A percentile compares a stretch with the other conserved stretches of the same genome.
These are phyloP conservation scores for Schizaphis graminum DNA, from an alignment of 2,888 invertebrate species.

Conservation along the genomic window DNA sequence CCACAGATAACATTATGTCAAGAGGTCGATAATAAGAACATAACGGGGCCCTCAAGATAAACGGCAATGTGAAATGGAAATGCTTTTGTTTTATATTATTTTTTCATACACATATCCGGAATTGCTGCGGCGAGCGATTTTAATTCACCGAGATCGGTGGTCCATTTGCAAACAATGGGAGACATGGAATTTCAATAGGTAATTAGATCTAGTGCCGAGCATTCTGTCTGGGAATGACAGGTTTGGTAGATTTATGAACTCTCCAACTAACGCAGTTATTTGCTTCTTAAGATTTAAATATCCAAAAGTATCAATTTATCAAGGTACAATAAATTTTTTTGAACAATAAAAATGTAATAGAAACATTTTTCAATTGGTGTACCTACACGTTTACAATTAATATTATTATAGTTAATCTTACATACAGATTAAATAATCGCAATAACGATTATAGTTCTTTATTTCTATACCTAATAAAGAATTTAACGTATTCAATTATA, in stretches of 20 bases:
- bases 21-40: conserved; percentile 27
- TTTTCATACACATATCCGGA: not conserved
- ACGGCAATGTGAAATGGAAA: conserved; percentile 6
- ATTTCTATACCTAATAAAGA: not conserved
- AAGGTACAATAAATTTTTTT: not conserved
- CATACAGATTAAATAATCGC: no score
- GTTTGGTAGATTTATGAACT: conserved; percentile 52
- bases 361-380: no score
- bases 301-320: not conserved
- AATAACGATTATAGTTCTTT: not conserved
- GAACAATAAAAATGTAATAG: no score
- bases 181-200: conserved; percentile 44
- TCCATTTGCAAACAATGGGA: conserved; percentile 64
- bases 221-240: conserved; percentile 41
- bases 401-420: no score
- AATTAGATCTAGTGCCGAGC: conserved; percentile 46
- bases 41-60: conserved; percentile 34
- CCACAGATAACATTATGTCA: conserved; percentile 20
- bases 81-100: conserved; percentile 7
- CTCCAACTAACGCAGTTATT: not conserved
- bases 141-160: conserved; percentile 36
- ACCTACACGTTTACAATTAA: no score
- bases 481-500: not conserved
- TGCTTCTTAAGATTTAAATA: conserved; percentile 1
- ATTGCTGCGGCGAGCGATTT: conserved; percentile 9